Evolutionary conservation across 2,888 invertebrate genomes (phyloP).

Genomic region (Eueremaeus valkanovi): DNA sequence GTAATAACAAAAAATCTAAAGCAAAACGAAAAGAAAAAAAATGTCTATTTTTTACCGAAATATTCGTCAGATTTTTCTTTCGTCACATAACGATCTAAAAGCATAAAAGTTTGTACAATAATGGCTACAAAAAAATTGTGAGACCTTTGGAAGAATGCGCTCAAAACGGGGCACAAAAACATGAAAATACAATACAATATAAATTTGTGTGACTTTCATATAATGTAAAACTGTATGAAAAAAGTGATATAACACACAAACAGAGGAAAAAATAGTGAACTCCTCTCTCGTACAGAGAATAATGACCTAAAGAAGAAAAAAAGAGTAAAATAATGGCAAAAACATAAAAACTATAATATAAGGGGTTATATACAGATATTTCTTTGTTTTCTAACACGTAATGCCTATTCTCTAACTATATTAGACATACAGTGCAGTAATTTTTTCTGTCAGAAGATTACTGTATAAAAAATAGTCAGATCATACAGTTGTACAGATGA

Average conservation of each 20-base stretch:
- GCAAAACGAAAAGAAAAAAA: not conserved
- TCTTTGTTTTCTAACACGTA: not conserved
- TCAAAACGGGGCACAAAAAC: not conserved
- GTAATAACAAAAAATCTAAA: not conserved
- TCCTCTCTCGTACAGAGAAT: not conserved
- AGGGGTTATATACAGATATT: not conserved
- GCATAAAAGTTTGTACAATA: not conserved
- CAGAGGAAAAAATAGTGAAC: not conserved
- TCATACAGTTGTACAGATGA: too few species aligned
- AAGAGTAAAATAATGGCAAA: not conserved
- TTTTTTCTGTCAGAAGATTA: too few species aligned
- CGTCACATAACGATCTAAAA: not conserved
- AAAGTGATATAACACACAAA: not conserved
- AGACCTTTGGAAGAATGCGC: not conserved
- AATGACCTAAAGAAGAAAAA: not conserved
- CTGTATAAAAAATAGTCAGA: too few species aligned
- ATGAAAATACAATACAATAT: constrained; percentile 11
- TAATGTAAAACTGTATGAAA: constrained; percentile 15
- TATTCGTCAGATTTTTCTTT: not conserved
- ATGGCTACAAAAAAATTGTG: not conserved
- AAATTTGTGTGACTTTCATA: constrained; percentile 1
- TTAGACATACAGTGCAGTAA: too few species aligned
- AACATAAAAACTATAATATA: not conserved
- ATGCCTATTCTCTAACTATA: not conserved
- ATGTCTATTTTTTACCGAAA: not conserved